phyloP scores from a whole-genome alignment of 2,797 vertebrate species.

The Epinephelus malabaricus region DNA sequence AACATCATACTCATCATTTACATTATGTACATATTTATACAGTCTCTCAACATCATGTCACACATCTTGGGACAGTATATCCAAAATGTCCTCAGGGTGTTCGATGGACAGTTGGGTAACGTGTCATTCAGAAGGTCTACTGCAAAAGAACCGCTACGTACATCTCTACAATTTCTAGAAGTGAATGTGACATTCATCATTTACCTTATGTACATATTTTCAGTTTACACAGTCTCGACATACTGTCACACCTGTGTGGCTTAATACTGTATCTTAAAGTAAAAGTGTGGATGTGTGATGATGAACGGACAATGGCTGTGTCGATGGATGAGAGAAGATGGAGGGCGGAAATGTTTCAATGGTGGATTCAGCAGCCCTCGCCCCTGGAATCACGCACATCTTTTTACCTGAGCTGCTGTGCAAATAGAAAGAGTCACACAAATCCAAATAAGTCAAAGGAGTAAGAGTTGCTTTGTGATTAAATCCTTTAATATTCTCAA shows the following conservation, averaged over 20 bases:
- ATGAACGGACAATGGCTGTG: slow-evolving; percentile 27
- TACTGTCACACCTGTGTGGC: background rate
- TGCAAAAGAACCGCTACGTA: slow-evolving; percentile 43
- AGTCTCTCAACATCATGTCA: slow-evolving; percentile 30
- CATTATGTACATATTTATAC: slow-evolving; percentile 71
- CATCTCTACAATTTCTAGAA: slow-evolving; percentile 56
- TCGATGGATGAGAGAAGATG: slow-evolving; percentile 33
- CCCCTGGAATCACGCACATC: background rate
- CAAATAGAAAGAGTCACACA: slow-evolving; percentile 64
- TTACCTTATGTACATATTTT: slow-evolving; percentile 58
- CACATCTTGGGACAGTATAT: slow-evolving; percentile 1
- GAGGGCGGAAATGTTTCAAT: background rate
- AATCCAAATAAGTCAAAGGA: slow-evolving; percentile 72
- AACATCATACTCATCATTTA: slow-evolving; percentile 57
- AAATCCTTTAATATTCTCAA: slow-evolving; percentile 82
- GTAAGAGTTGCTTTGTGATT: slow-evolving; percentile 70
- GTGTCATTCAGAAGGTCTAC: slow-evolving; percentile 54
- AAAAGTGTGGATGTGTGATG: slow-evolving; percentile 9
- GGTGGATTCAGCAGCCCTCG: background rate
- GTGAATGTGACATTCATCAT: slow-evolving; percentile 58
- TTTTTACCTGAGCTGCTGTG: slow-evolving; percentile 9
- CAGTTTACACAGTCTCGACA: slow-evolving; percentile 34
- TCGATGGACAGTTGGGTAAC: slow-evolving; percentile 7
- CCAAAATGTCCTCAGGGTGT: slow-evolving; percentile 31
- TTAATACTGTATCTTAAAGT: background rate